Evolutionary conservation across 2,888 invertebrate species (phyloP).

Genomic region (Zeuzera pyrina): DNA sequence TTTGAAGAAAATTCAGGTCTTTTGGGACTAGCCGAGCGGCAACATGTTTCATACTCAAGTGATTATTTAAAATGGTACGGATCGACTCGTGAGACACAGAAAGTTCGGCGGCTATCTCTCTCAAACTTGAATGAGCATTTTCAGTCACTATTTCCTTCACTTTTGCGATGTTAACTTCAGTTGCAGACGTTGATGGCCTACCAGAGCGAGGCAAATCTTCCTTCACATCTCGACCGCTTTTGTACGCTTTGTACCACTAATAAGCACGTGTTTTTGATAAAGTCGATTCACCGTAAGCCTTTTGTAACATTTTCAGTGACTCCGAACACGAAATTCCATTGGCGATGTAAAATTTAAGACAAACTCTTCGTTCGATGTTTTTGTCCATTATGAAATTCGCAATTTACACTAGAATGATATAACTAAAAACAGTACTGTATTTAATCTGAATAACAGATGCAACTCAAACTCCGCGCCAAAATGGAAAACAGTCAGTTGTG

Average conservation of each 20-base stretch:
- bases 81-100: too few relatives aligned
- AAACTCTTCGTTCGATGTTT: slow-evolving; percentile 4
- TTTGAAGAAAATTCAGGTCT: slow-evolving; percentile 15
- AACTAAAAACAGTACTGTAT: slow-evolving; percentile 7
- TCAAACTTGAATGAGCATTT: slow-evolving; percentile 7
- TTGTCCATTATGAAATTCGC: too few relatives aligned
- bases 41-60: slow-evolving; percentile 16
- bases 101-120: slow-evolving; percentile 10
- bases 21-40: slow-evolving; percentile 16
- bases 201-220: slow-evolving; percentile 15
- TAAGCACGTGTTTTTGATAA: slow-evolving; percentile 2
- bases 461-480: slow-evolving; percentile 11
- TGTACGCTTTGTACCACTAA: slow-evolving; percentile 1
- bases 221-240: slow-evolving; percentile 13
- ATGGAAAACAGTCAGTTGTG: slow-evolving; percentile 11
- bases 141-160: slow-evolving; percentile 7
- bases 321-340: slow-evolving; percentile 4
- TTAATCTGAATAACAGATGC: slow-evolving; percentile 11
- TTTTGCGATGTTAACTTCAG: slow-evolving; percentile 9
- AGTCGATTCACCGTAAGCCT: not conserved
- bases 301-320: slow-evolving; percentile 4
- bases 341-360: slow-evolving; percentile 5
- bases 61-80: slow-evolving; percentile 13
- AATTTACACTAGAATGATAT: slow-evolving; percentile 5
- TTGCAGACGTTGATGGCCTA: slow-evolving; percentile 13